Conservation (phyloP, 2,888 invertebrate genomes). For the Fragum sueziense region DNA sequence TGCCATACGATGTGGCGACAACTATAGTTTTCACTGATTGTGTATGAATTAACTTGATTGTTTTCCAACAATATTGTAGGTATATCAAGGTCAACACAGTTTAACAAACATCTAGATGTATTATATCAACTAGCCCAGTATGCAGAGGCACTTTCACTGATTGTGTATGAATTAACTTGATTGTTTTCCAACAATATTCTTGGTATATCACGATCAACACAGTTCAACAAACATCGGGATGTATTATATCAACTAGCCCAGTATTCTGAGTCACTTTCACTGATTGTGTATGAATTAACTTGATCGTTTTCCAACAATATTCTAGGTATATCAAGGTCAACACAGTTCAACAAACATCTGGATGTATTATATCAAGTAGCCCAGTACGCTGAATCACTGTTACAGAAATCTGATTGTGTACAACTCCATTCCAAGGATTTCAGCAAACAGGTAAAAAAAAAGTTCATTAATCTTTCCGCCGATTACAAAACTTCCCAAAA, state of each 20-base stretch:
- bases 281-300: too few relatives aligned
- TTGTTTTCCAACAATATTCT: too few relatives aligned
- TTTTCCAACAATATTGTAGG: too few relatives aligned
- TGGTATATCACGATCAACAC: constrained; percentile 30
- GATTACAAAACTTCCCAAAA: not conserved
- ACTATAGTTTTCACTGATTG: too few relatives aligned
- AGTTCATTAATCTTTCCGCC: not conserved
- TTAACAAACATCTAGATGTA: constrained; percentile 47
- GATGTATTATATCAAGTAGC: constrained; percentile 40
- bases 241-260: constrained; percentile 31
- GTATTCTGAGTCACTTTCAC: constrained; percentile 37
- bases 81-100: constrained; percentile 24
- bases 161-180: too few relatives aligned
- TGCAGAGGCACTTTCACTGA: constrained; percentile 29
- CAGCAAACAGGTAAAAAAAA: constrained; percentile 11
- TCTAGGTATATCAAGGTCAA: constrained; percentile 32
- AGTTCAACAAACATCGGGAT: constrained; percentile 51
- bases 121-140: constrained; percentile 39
- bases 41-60: too few relatives aligned
- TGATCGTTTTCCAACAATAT: too few relatives aligned
- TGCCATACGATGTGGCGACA: too few relatives aligned
- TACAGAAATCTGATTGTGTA: constrained; percentile 25
- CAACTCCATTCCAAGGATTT: constrained; percentile 18
- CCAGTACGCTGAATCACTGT: constrained; percentile 36
- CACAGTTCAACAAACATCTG: constrained; percentile 45